A percentile compares a stretch with the other conserved stretches of the same genome.
These are phyloP conservation scores for Poecilia picta DNA, from an alignment of 2,797 vertebrate species.

Conservation along the genomic window DNA sequence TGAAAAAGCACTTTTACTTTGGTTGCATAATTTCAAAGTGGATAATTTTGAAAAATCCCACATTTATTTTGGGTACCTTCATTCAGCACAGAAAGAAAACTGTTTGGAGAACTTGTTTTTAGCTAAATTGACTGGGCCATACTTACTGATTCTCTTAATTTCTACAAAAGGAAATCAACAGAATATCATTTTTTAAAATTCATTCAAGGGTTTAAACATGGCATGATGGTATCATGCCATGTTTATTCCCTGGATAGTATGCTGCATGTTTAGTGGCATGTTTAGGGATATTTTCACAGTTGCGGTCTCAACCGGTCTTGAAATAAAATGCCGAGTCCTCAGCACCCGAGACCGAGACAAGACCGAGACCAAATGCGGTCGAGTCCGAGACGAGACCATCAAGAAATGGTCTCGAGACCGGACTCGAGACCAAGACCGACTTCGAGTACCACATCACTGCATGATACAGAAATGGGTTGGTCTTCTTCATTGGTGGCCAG, in stretches of 20 bases:
- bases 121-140: background rate
- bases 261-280: no score
- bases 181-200: background rate
- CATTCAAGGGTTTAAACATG: background rate
- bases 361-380: no score
- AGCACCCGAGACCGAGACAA: no score
- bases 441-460: no score
- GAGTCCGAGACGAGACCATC: no score
- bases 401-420: no score
- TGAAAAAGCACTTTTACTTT: background rate
- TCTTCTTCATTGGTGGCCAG: background rate
- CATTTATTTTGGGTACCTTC: background rate
- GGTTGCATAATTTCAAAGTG: background rate
- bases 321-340: no score
- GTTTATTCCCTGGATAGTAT: no score
- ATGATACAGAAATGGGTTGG: background rate
- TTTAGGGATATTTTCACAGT: no score
- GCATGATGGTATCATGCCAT: no score
- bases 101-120: background rate
- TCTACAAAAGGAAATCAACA: background rate
- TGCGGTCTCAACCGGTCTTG: no score
- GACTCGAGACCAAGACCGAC: no score
- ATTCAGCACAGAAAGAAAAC: background rate
- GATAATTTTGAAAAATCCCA: background rate
- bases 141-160: background rate